Conservation (phyloP, 2,888 invertebrate species). For the Tachina fera region DNA sequence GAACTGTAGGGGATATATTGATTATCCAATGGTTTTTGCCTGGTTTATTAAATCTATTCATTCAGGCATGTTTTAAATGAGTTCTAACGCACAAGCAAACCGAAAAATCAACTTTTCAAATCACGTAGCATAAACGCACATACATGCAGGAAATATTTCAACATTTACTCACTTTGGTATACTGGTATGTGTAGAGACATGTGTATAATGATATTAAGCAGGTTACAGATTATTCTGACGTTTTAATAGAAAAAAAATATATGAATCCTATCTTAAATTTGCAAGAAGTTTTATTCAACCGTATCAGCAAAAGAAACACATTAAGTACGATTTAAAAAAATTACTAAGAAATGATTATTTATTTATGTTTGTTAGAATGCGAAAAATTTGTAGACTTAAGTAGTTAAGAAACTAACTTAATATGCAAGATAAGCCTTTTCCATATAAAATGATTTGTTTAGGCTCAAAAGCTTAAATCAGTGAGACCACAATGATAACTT, state of each 20-base stretch:
- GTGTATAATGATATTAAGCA: not conserved
- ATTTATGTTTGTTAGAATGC: not conserved
- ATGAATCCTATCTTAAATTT: not conserved
- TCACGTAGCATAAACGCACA: conserved; percentile 18
- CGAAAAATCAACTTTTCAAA: conserved; percentile 41
- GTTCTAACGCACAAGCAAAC: not conserved
- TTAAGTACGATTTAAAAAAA: not conserved
- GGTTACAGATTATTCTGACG: not conserved
- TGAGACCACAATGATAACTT: too few relatives aligned
- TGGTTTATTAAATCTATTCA: conserved; percentile 14
- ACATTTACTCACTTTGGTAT: not conserved
- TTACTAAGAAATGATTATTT: not conserved
- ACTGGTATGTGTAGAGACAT: not conserved
- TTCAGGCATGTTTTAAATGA: not conserved
- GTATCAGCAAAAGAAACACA: not conserved
- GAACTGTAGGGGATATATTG: not conserved
- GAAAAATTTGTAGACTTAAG: not conserved
- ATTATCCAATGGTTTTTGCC: not conserved
- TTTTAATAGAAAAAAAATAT: not conserved
- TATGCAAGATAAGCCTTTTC: too few relatives aligned
- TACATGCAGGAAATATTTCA: not conserved
- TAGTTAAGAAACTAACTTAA: too few relatives aligned
- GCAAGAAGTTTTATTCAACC: not conserved
- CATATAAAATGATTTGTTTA: too few relatives aligned
- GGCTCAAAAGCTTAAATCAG: too few relatives aligned